phyloP scores from a whole-genome alignment of 2,113 vertebrate species.

The Antechinus stuartii region DNA sequence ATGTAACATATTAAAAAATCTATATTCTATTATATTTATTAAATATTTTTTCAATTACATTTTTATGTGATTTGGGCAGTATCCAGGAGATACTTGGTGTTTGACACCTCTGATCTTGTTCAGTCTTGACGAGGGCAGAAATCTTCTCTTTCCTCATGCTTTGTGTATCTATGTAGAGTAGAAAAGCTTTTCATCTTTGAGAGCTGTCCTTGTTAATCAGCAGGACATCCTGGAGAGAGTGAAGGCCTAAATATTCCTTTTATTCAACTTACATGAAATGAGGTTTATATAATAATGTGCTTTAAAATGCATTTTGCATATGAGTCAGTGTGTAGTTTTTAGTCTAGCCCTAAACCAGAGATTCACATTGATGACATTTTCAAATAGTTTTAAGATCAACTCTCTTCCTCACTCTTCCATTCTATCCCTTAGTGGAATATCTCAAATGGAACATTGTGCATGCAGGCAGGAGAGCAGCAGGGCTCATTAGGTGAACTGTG shows the following conservation, averaged over 20 bases:
- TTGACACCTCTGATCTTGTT: background rate
- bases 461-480: background rate
- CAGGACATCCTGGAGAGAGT: conserved; percentile 21
- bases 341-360: conserved; percentile 25
- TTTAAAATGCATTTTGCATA: conserved; percentile 57
- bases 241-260: conserved; percentile 34
- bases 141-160: background rate
- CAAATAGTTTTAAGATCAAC: conserved; percentile 13
- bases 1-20: background rate
- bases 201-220: conserved; percentile 32
- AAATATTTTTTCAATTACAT: background rate
- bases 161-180: background rate
- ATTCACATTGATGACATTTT: conserved; percentile 23
- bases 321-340: conserved; percentile 50
- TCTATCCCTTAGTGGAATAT: background rate
- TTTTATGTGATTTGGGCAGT: background rate
- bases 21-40: background rate
- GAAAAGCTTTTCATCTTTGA: conserved; percentile 37
- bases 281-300: conserved; percentile 45
- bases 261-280: conserved; percentile 62
- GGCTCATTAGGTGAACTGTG: background rate
- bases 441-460: background rate
- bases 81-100: background rate
- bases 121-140: background rate
- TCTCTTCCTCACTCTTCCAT: background rate